Evolutionary conservation across 2,113 vertebrate genomes (phyloP), one percentile per base, ranked within the genome.

Genomic region (Rhinoptilus africanus): DNA sequence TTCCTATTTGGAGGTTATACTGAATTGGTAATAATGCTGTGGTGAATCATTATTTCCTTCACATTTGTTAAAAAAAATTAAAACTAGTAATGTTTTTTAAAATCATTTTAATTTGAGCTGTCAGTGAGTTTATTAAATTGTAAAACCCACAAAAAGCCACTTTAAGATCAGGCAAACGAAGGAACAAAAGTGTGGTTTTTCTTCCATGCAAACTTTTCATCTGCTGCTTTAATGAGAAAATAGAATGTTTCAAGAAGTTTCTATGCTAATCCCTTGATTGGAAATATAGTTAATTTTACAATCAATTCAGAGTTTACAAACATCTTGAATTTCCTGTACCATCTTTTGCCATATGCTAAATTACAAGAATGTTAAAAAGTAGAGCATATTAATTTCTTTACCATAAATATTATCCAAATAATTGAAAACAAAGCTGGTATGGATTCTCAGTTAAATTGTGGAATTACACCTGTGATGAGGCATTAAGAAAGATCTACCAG

Each of bases 401-500:
- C 28, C 3, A 11, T 69, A 76, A 76, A 32, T 75, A 67, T 53
- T 74, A 41, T 48, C 57, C 30, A 75, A 41, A 28, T 91, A 75
- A 62, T 28, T 85, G 62, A n/a, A 92, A 91, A 82, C 64, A 94
- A 79, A 69, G 84, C 71, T 64, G 53, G 34, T 84, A 50, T 2
- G 50, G 73, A 48, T 86, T 57, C 50, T 53, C 47, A 35, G 27
- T 72, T 80, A 72, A 91, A 47, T 88, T 82, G 59, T 91, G 53
- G 74, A 83, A 41, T 89, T 62, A 82, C 88, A 96, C 80, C 88
- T 96, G 91, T 89, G 89, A 45, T 77, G 66, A 88, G 77, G 60
- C 92, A 88, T 98, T 96, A 95, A 67, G 90, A 66, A 91, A 87
- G 75, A 93, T 85, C 35, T 82, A 26, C 60, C 34, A 72, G 83